These are phyloP conservation scores for Aricia artaxerxes DNA, from an alignment of 2,888 invertebrate species.

Conservation along the genomic window DNA sequence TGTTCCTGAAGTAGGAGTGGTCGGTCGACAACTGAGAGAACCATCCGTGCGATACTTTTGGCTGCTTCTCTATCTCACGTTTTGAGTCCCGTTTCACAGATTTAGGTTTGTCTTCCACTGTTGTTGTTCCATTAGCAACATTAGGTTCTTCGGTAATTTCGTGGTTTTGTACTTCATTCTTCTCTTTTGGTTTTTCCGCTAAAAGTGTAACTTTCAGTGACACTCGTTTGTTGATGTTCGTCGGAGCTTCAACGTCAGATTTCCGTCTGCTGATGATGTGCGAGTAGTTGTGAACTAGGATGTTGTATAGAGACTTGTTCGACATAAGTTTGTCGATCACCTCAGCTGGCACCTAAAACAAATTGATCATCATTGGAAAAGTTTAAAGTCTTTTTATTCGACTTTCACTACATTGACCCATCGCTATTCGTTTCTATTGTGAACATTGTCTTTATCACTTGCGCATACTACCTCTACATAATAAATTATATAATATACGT, in stretches of 20 bases:
- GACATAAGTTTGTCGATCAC: constrained; percentile 83
- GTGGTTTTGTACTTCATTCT: constrained; percentile 34
- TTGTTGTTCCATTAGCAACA: constrained; percentile 33
- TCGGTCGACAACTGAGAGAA: constrained; percentile 75
- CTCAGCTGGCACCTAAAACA: constrained; percentile 83
- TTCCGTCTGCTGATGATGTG: constrained; percentile 81
- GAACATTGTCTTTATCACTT: no score
- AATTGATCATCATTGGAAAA: neutral
- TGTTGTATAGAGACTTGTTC: constrained; percentile 84
- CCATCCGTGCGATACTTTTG: constrained; percentile 49
- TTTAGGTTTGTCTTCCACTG: neutral
- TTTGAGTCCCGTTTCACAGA: neutral
- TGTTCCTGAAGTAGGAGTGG: constrained; percentile 85
- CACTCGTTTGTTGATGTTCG: constrained; percentile 40
- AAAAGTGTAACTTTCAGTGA: constrained; percentile 44
- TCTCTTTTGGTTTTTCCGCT: constrained; percentile 45
- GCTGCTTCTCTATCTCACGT: constrained; percentile 29
- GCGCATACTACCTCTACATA: no score
- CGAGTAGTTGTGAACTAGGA: constrained; percentile 86
- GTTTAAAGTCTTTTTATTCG: neutral
- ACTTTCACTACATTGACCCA: no score
- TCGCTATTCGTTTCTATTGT: no score
- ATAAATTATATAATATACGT: no score
- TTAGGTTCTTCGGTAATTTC: constrained; percentile 30
- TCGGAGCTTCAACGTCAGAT: constrained; percentile 75